phyloP scores from a whole-genome alignment of 2,113 vertebrate species.

The Hipposideros armiger region DNA sequence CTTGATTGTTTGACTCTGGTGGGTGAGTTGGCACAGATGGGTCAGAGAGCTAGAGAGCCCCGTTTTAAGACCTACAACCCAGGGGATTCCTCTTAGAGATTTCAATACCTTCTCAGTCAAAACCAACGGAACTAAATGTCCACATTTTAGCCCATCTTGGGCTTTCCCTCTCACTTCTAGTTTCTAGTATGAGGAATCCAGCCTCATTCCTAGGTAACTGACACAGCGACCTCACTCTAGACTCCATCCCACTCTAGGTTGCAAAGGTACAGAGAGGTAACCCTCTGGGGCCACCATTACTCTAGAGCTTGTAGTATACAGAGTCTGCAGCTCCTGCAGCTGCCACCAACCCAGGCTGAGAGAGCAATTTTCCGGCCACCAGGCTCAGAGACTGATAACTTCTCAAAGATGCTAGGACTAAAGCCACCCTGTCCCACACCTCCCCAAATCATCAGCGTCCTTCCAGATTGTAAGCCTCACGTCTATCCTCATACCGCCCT shows the following conservation, averaged over 20 bases:
- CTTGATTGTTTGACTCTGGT: constrained; percentile 1
- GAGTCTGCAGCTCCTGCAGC: background rate
- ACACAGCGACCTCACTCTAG: background rate
- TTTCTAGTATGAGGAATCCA: constrained; percentile 24
- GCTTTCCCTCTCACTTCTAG: background rate
- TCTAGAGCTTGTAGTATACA: background rate
- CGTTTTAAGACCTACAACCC: constrained; percentile 28
- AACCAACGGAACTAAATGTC: constrained; percentile 28
- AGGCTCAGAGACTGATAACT: background rate
- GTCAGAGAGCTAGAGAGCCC: background rate
- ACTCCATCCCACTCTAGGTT: background rate
- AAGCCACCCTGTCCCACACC: background rate
- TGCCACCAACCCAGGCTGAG: background rate
- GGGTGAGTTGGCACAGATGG: background rate
- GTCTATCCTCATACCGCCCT: background rate
- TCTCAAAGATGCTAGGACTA: constrained; percentile 14
- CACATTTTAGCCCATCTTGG: background rate
- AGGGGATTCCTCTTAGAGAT: constrained; percentile 15
- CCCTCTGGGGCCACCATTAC: background rate
- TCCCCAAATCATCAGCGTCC: background rate
- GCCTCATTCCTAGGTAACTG: background rate
- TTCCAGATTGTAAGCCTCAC: background rate
- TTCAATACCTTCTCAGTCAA: constrained; percentile 32
- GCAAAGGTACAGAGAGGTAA: background rate
- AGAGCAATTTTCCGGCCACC: background rate